Evolutionary conservation across 2,888 invertebrate species (phyloP), one percentile per base, ranked within the genome.

Genomic region (Herminia tarsipennalis): DNA sequence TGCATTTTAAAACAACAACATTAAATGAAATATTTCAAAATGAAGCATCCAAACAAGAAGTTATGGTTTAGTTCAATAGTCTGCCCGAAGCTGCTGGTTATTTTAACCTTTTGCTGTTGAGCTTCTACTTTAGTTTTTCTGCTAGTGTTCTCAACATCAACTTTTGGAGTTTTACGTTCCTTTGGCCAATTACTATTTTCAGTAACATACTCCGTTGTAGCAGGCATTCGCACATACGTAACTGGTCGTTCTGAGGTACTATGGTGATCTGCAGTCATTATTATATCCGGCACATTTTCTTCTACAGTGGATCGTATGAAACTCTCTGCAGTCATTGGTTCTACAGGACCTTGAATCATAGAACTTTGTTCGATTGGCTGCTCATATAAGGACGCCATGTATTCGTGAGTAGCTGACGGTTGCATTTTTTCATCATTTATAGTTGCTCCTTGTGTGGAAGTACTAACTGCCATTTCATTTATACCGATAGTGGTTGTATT

Each of bases 91-190:
- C 54, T 73, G 4, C 28, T 64, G 2, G 2, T 12, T 27, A 8
- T 14, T 1, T 48, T 41, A 3, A 8, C 16, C 2, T 55, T 18
- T 12, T 68, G 63, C 4, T 50, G 63, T 18, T 69, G 76, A 13
- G 80, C 74, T 56, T 80, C 73, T 5, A 78, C 58, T n/a, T 56
- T 70, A 0, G 61, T 21, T 34, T 63, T 67, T 9, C 72, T 62
- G 21, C 56, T 57, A 5, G 24, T 3, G 12, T 42, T 54, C 32
- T 69, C 69, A 18, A 49, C 37, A 5, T 66, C 68, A 5, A 52
- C 67, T 8, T 57, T 56, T 5, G 50, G 39, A 35, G 53, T 41
- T 41, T 57, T 68, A 30, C 33, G 51, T 1, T 74, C 69, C 20
- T 59, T 68, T 5, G 78, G 71, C 79, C 73, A 81, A n/a, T 40